A percentile compares a stretch with the other conserved stretches of the same genome.
These are phyloP conservation scores for Pleuronectes platessa DNA, from an alignment of 2,113 vertebrate species.

Conservation along the genomic window DNA sequence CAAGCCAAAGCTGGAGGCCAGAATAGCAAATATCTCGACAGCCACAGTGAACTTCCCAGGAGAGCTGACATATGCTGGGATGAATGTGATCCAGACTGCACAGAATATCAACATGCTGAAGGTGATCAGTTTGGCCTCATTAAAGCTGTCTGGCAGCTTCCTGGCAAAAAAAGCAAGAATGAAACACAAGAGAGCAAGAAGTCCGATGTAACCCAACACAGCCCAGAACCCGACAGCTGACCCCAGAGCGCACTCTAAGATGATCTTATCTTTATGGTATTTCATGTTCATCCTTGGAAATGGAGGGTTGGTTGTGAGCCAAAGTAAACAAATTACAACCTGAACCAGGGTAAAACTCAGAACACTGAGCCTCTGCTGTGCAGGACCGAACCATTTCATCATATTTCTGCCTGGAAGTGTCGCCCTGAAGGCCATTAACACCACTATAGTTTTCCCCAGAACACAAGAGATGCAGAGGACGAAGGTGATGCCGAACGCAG, in stretches of 20 bases:
- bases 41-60: constrained; percentile 75
- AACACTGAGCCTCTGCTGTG: constrained; percentile 65
- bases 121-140: constrained; percentile 74
- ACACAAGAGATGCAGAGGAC: constrained; percentile 75
- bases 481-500: constrained; percentile 74
- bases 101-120: constrained; percentile 79
- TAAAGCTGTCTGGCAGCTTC: constrained; percentile 72
- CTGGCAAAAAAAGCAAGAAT: constrained; percentile 71
- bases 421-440: constrained; percentile 73
- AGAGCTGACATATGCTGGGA: constrained; percentile 74
- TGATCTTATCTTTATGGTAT: constrained; percentile 66
- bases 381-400: constrained; percentile 72
- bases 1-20: constrained; percentile 71
- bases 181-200: constrained; percentile 71
- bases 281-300: constrained; percentile 67
- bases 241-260: constrained; percentile 70
- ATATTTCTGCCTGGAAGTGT: constrained; percentile 65
- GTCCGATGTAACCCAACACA: constrained; percentile 67
- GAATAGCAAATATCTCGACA: constrained; percentile 75
- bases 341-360: constrained; percentile 65
- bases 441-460: constrained; percentile 72
- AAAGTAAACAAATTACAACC: constrained; percentile 66
- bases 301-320: constrained; percentile 61
- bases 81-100: constrained; percentile 73
- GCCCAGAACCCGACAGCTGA: constrained; percentile 72